A percentile compares a stretch with the other conserved stretches of the same genome.
Conservation (phyloP, 2,113 vertebrate genomes). For the Piprites chloris region DNA sequence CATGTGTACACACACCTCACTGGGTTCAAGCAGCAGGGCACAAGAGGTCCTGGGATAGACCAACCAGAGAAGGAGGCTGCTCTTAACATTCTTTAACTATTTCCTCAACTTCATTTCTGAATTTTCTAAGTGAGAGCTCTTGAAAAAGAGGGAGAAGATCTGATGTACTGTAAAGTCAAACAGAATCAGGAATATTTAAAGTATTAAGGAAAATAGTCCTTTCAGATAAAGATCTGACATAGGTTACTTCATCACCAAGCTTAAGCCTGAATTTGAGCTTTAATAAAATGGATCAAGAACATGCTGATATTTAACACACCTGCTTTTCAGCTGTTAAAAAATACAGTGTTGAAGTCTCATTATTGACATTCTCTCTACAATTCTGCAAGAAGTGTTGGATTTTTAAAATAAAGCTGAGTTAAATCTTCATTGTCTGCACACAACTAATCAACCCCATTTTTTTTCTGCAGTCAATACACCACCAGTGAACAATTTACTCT, state of each 20-base stretch:
- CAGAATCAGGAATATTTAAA: not conserved
- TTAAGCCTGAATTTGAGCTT: not conserved
- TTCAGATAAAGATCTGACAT: not conserved
- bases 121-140: not conserved
- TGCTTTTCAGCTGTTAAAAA: not conserved
- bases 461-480: not conserved
- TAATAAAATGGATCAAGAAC: not conserved
- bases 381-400: not conserved
- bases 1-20: not conserved
- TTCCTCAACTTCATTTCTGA: not conserved
- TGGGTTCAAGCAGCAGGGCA: accelerated
- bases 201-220: not conserved
- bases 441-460: not conserved
- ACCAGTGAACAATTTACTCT: not conserved
- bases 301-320: not conserved
- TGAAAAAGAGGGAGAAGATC: not conserved
- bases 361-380: not conserved
- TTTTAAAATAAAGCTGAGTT: not conserved
- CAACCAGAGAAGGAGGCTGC: not conserved
- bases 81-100: not conserved
- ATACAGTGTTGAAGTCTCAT: not conserved
- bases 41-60: not conserved
- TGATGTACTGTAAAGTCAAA: not conserved
- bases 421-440: not conserved
- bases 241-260: not conserved